phyloP scores from a whole-genome alignment of 2,113 vertebrate species.

The Falco punctatus region DNA sequence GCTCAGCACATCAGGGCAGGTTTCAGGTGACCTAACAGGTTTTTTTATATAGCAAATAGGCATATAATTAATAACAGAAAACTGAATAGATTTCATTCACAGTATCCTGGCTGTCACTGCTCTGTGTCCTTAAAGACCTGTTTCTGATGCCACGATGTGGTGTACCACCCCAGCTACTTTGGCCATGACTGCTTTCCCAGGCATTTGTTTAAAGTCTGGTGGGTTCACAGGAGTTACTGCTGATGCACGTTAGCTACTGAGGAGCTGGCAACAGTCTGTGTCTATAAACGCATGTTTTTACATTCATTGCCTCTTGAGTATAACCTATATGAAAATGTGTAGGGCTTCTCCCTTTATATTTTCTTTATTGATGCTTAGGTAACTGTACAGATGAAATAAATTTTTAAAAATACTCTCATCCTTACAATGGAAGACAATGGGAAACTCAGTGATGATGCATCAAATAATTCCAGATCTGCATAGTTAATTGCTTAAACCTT shows the following conservation, averaged over 20 bases:
- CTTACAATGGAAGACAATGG: background rate
- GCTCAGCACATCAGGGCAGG: background rate
- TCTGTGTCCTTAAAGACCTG: background rate
- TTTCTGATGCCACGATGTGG: background rate
- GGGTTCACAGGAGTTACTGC: background rate
- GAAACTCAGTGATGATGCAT: background rate
- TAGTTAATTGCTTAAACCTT: background rate
- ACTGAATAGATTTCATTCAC: background rate
- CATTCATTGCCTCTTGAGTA: background rate
- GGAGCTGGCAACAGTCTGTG: background rate
- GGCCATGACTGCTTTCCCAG: background rate
- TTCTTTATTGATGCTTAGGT: background rate
- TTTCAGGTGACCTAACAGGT: background rate
- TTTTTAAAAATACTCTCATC: background rate
- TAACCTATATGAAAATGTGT: background rate
- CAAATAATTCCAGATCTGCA: background rate
- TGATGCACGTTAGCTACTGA: accelerated
- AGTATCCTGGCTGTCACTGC: too few species aligned
- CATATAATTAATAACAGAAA: background rate
- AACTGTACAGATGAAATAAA: background rate
- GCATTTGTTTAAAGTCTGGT: background rate
- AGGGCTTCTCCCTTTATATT: background rate
- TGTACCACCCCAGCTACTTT: background rate
- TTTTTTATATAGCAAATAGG: background rate
- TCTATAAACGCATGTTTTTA: accelerated